A percentile compares a stretch with the other conserved stretches of the same genome.
These are phyloP conservation scores for Mizuhopecten yessoensis DNA, from an alignment of 1,140 invertebrate genomes.

Conservation along the genomic window DNA sequence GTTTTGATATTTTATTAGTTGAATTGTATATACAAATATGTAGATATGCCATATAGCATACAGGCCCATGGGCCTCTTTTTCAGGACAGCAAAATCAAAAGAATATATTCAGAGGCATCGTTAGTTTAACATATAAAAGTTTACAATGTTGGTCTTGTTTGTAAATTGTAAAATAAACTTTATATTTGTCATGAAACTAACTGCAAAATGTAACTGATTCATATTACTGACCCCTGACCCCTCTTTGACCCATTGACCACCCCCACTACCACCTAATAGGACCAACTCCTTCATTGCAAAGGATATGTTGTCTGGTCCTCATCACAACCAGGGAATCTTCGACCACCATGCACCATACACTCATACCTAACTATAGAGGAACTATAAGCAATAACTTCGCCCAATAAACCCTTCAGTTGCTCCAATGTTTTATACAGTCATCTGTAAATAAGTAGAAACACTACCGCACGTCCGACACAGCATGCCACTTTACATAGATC, in stretches of 20 bases:
- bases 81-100: not conserved
- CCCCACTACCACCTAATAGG: not conserved
- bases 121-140: not conserved
- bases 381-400: not conserved
- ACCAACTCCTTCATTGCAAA: conserved; percentile 7
- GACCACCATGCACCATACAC: not conserved
- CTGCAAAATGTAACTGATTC: too few relatives aligned
- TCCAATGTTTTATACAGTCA: not conserved
- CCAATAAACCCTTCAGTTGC: not conserved
- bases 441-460: not conserved
- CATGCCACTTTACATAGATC: not conserved
- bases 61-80: not conserved
- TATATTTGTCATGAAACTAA: not conserved
- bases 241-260: not conserved
- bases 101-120: conserved; percentile 2
- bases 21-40: not conserved
- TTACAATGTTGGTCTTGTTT: not conserved
- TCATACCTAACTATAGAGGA: not conserved
- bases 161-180: not conserved
- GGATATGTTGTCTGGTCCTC: not conserved
- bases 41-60: not conserved
- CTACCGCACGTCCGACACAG: not conserved
- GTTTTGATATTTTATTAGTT: conserved; percentile 18
- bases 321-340: not conserved
- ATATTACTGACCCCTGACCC: too few relatives aligned